These are phyloP conservation scores for Vandiemenella viatica DNA, from an alignment of 2,888 invertebrate species.

Conservation along the genomic window DNA sequence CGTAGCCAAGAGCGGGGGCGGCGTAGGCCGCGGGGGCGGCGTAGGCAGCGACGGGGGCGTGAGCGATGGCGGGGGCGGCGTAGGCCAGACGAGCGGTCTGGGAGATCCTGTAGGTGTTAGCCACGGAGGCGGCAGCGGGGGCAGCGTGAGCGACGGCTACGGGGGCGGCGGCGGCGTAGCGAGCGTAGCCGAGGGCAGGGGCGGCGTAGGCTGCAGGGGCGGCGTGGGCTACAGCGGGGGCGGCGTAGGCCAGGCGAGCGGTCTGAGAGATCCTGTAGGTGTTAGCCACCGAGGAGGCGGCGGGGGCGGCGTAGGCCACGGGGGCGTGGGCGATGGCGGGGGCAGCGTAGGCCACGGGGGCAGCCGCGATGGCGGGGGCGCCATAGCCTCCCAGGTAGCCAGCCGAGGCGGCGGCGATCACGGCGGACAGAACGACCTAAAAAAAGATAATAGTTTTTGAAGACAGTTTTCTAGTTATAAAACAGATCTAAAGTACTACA, in stretches of 20 bases:
- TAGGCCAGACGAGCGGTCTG: neutral
- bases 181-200: neutral
- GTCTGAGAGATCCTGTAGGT: neutral
- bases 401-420: neutral
- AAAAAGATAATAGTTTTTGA: too few species aligned
- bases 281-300: neutral
- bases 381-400: neutral
- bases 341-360: neutral
- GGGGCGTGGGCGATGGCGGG: neutral
- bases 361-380: neutral
- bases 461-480: too few species aligned
- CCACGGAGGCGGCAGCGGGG: neutral
- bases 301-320: neutral
- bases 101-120: neutral
- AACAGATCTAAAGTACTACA: too few species aligned
- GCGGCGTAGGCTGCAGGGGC: neutral
- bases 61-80: neutral
- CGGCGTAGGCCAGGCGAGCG: neutral
- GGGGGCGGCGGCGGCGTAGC: neutral
- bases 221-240: neutral
- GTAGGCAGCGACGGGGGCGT: neutral
- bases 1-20: neutral
- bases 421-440: neutral
- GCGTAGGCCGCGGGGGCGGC: neutral
- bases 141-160: neutral